A percentile compares a stretch with the other conserved stretches of the same genome.
Conservation (phyloP, 2,113 vertebrate species). For the Chelonoidis abingdonii region DNA sequence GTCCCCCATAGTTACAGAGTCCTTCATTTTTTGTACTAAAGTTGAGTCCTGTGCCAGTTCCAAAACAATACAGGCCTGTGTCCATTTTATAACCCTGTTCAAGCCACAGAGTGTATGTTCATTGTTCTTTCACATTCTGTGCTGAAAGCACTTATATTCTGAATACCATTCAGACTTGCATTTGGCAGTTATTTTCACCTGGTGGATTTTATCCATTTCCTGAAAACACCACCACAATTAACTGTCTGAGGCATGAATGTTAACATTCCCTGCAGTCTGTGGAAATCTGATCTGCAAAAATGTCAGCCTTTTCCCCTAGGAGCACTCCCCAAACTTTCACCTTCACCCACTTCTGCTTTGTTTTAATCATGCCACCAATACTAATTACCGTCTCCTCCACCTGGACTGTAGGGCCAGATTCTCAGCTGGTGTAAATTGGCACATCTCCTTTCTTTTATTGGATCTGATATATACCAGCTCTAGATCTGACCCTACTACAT, state of each 20-base stretch:
- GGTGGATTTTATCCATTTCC: neutral
- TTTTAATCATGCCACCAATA: neutral
- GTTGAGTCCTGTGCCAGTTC: neutral
- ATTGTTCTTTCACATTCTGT: neutral
- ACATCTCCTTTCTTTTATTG: neutral
- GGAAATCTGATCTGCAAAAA: neutral
- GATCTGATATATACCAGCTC: neutral
- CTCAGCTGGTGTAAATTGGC: accelerated
- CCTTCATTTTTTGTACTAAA: neutral
- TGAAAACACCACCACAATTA: neutral
- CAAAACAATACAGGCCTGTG: neutral
- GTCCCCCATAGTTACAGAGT: neutral
- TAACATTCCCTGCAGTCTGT: neutral
- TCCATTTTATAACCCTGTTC: neutral
- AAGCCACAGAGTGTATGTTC: neutral
- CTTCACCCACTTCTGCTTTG: neutral
- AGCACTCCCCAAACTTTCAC: neutral
- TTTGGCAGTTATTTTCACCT: neutral
- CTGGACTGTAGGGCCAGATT: neutral
- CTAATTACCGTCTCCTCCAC: neutral
- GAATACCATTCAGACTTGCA: accelerated
- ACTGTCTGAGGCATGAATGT: neutral
- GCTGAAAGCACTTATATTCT: neutral
- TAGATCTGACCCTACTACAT: neutral
- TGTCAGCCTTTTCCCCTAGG: neutral